Conservation (phyloP, 2,113 vertebrate species). For the Pandion haliaetus region DNA sequence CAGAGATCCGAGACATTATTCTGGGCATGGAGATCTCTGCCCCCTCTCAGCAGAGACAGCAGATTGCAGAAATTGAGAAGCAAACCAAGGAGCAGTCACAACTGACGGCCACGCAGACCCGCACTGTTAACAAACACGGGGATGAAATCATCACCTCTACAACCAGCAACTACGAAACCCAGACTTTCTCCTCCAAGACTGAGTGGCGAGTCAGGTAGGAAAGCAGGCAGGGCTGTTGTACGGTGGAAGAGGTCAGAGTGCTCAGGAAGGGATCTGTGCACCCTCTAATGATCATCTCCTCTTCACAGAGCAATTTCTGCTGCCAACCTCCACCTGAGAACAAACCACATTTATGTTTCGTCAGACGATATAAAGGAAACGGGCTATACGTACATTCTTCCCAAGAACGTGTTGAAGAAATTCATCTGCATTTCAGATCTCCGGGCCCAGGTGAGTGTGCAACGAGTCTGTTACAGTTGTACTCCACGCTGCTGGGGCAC, state of each 20-base stretch:
- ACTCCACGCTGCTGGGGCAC: no score
- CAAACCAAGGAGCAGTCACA: slow-evolving; percentile 99
- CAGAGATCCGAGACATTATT: slow-evolving; percentile 98
- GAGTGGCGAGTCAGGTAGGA: slow-evolving; percentile 96
- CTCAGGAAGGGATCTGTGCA: no score
- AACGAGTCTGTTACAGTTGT: accelerated
- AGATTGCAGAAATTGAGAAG: slow-evolving; percentile 99
- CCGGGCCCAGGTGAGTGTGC: slow-evolving; percentile 85
- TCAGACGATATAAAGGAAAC: slow-evolving; percentile 99
- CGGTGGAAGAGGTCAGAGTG: background rate
- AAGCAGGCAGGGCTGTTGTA: background rate
- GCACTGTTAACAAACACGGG: slow-evolving; percentile 97
- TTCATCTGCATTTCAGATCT: slow-evolving; percentile 99
- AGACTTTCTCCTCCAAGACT: slow-evolving; percentile 98
- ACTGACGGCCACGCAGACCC: slow-evolving; percentile 95
- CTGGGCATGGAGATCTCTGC: slow-evolving; percentile 99
- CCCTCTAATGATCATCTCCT: background rate
- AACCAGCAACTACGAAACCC: slow-evolving; percentile 98
- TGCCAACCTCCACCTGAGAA: slow-evolving; percentile 95
- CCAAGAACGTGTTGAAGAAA: slow-evolving; percentile 98
- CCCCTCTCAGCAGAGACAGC: slow-evolving; percentile 98
- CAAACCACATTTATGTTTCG: slow-evolving; percentile 98
- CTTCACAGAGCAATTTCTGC: slow-evolving; percentile 92
- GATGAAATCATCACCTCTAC: slow-evolving; percentile 99
- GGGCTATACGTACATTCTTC: slow-evolving; percentile 96